Evolutionary conservation across 2,797 vertebrate species (phyloP).

Genomic region (Prionace glauca): DNA sequence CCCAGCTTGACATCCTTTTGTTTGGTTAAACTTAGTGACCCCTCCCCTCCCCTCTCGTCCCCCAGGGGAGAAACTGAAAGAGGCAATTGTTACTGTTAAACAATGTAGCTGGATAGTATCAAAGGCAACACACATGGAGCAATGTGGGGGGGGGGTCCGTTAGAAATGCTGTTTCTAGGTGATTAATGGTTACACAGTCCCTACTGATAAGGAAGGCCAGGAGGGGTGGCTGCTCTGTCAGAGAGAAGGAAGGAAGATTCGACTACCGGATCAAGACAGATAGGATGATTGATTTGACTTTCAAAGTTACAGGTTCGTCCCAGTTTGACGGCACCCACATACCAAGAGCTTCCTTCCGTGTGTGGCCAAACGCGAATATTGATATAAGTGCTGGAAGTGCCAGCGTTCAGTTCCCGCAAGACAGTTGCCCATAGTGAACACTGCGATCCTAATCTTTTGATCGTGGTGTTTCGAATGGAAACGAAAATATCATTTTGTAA

Average conservation of each 20-base stretch:
- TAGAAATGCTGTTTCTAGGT: not conserved
- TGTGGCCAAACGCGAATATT: not conserved
- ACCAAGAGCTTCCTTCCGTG: not conserved
- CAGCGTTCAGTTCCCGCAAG: not conserved
- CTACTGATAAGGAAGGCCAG: not conserved
- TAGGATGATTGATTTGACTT: not conserved
- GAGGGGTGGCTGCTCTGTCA: not conserved
- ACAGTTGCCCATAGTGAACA: not conserved
- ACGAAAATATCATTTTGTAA: not conserved
- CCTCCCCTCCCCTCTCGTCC: too few relatives aligned
- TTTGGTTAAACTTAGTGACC: too few relatives aligned
- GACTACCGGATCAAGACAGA: not conserved
- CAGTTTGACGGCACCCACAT: not conserved
- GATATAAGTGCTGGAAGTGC: not conserved
- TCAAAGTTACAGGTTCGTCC: not conserved
- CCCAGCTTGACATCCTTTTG: too few relatives aligned
- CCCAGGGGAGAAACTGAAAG: not conserved
- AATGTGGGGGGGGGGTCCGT: not conserved
- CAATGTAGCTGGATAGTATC: not conserved
- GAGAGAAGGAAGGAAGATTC: not conserved
- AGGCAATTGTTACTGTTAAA: not conserved
- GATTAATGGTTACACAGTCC: not conserved
- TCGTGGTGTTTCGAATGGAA: not conserved
- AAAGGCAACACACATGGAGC: not conserved
- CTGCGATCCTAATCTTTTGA: not conserved